Base-by-base conservation (phyloP, 1,140 invertebrate species). In the Oppia nitens region DNA sequence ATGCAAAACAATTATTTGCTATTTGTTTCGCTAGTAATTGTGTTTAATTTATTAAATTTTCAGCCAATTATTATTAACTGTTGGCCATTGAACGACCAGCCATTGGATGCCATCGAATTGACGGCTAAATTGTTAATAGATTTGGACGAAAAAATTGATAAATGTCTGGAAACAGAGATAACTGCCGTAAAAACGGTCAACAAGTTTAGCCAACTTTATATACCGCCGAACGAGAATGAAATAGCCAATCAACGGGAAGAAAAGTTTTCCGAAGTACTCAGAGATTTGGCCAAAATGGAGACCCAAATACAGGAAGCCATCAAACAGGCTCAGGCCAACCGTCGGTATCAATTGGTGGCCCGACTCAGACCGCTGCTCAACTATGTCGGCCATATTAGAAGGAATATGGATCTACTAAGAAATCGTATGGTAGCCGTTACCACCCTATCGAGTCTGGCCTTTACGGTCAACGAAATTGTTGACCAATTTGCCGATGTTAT, bases 401-500 rank as follows among this genome's bases (percentile, higher is more conserved):
- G 40, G 4, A 60, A 60, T 51, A 27, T 60, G 25, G 29, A 52
- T 25, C 23, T 55, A 26, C 53, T 60, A 21, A 40, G 52, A 23
- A 48, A 23, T 45, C 59, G 53, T 9, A 25, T 60, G 4, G 51
- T 60, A 25, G 59, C 50, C 1, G 47, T 60, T 27, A 53, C 53
- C 24, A 52, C 59, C 1, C 51, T 60, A 17, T 48, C 45, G n/a
- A 55, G 48, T n/a, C 14, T 60, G 1, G 40, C 53, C 14, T n/a
- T 40, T 23, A 52, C 51, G 11, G 59, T 60, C 20, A 60, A 54
- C 49, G 45, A 54, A 48, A 26, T 60, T 23, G 14, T 26, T 20
- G 52, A 48, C 25, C 53, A 60, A 20, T 48, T 60, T 29, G 45
- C 25, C 26, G 53, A 55, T 45, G 59, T 52, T 14, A 53, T 60